phyloP scores from a whole-genome alignment of 2,797 vertebrate genomes.

The Aplochiton taeniatus region DNA sequence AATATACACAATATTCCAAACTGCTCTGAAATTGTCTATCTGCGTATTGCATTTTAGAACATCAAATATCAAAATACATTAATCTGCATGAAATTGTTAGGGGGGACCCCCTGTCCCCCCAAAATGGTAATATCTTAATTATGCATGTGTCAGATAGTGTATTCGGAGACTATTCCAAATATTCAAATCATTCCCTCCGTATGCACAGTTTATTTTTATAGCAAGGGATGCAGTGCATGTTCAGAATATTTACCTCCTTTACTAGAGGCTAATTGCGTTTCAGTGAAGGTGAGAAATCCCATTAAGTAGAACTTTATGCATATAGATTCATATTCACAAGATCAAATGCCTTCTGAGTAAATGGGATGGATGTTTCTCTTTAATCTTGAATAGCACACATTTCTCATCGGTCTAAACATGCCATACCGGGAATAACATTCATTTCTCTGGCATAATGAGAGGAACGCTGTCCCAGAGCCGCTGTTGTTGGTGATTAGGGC shows the following conservation, averaged over 20 bases:
- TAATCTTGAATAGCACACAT: conserved; percentile 7
- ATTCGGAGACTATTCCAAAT: too few species aligned
- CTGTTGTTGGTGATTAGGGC: too few species aligned
- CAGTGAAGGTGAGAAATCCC: conserved; percentile 40
- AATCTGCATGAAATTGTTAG: too few species aligned
- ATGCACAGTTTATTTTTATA: conserved; percentile 14
- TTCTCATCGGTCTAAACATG: too few species aligned
- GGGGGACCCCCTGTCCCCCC: too few species aligned
- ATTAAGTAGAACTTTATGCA: conserved; percentile 40
- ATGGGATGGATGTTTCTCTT: conserved; percentile 25
- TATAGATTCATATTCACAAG: conserved; percentile 36
- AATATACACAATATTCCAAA: conserved; percentile 24
- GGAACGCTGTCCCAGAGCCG: too few species aligned
- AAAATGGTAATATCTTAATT: too few species aligned
- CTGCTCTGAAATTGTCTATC: background rate
- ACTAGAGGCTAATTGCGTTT: conserved; percentile 46
- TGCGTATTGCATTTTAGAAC: background rate
- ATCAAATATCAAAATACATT: too few species aligned
- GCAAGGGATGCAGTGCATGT: conserved; percentile 6
- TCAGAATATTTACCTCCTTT: conserved; percentile 39
- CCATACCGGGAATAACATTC: too few species aligned
- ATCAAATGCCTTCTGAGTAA: conserved; percentile 30
- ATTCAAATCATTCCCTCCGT: too few species aligned
- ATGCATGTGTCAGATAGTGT: too few species aligned
- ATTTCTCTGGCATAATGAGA: too few species aligned